These are phyloP conservation scores for Ligdia adustata DNA, from an alignment of 2,888 invertebrate species.

Conservation along the genomic window DNA sequence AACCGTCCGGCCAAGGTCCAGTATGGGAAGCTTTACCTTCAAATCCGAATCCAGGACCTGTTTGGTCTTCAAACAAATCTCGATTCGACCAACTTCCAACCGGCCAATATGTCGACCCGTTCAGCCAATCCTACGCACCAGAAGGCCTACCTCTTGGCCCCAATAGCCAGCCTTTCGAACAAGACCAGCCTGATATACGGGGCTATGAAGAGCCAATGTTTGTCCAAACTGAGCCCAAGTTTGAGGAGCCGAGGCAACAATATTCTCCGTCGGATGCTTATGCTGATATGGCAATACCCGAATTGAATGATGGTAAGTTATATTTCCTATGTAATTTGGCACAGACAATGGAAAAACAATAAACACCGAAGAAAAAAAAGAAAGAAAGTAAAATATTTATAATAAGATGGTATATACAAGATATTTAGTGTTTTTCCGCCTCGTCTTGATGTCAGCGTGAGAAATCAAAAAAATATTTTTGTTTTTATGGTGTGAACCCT, in stretches of 20 bases:
- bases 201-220: constrained; percentile 21
- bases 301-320: constrained; percentile 21
- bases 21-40: constrained; percentile 7
- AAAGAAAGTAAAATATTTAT: too few relatives aligned
- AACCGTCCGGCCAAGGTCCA: neutral
- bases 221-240: constrained; percentile 30
- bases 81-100: neutral
- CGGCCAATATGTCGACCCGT: neutral
- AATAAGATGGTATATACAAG: too few relatives aligned
- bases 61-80: neutral
- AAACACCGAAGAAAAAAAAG: too few relatives aligned
- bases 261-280: constrained; percentile 65
- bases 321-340: too few relatives aligned
- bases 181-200: neutral
- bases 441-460: too few relatives aligned
- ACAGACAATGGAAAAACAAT: too few relatives aligned
- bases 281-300: constrained; percentile 30
- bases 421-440: too few relatives aligned
- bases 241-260: constrained; percentile 27
- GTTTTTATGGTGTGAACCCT: too few relatives aligned
- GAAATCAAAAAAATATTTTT: too few relatives aligned
- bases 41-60: neutral
- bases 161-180: neutral
- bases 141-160: neutral
- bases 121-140: neutral